Conservation (phyloP, 2,797 vertebrate species). For the Knipowitschia caucasica region DNA sequence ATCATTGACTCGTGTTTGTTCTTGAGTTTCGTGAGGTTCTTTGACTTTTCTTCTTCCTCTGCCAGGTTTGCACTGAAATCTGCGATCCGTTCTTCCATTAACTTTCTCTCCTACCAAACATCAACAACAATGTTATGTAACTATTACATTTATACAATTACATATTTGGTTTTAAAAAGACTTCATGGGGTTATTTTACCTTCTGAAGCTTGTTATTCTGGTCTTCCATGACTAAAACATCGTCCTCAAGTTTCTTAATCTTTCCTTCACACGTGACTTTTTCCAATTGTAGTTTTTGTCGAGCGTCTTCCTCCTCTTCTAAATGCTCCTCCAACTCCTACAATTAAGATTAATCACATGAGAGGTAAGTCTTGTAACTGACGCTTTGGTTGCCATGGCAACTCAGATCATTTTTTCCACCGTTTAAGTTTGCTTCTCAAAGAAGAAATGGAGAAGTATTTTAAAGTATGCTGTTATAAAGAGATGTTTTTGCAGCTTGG, state of each 20-base stretch:
- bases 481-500: too few relatives aligned
- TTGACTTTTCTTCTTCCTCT: slow-evolving; percentile 97
- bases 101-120: slow-evolving; percentile 85
- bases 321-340: slow-evolving; percentile 95
- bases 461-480: too few relatives aligned
- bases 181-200: too few relatives aligned
- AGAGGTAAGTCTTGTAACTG: too few relatives aligned
- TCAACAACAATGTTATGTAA: background rate
- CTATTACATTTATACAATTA: too few relatives aligned
- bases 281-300: slow-evolving; percentile 93
- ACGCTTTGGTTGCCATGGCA: too few relatives aligned
- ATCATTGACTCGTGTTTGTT: slow-evolving; percentile 98
- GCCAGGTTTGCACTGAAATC: slow-evolving; percentile 92
- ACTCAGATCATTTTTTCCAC: too few relatives aligned
- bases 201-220: slow-evolving; percentile 93
- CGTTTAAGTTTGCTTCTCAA: too few relatives aligned
- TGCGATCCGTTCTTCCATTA: slow-evolving; percentile 90
- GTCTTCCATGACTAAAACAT: slow-evolving; percentile 91
- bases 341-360: slow-evolving; percentile 4
- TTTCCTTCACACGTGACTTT: slow-evolving; percentile 92
- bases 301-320: slow-evolving; percentile 91
- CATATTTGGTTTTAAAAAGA: too few relatives aligned
- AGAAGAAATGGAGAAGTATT: too few relatives aligned
- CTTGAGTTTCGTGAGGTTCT: slow-evolving; percentile 95
- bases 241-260: slow-evolving; percentile 95